A percentile compares a stretch with the other conserved stretches of the same genome.
phyloP scores from a whole-genome alignment of 2,113 vertebrate species.

The Hippocampus zosterae region DNA sequence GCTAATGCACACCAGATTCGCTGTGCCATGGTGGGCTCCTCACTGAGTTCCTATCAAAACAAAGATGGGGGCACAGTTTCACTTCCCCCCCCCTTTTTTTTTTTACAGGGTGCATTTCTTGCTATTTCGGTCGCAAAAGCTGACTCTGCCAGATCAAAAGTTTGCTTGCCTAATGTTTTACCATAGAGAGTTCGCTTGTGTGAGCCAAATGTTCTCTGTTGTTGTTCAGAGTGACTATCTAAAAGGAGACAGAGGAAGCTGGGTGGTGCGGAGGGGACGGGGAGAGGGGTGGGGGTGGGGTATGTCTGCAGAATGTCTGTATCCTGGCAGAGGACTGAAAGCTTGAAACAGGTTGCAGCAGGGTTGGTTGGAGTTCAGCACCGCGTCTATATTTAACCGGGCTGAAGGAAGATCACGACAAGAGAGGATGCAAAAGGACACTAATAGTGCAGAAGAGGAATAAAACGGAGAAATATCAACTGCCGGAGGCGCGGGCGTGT shows the following conservation, averaged over 20 bases:
- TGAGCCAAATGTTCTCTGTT: conserved; percentile 7
- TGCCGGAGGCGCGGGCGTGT: not conserved
- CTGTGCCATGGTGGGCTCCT: conserved; percentile 24
- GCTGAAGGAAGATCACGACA: conserved; percentile 13
- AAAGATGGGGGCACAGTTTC: conserved; percentile 39
- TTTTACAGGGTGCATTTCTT: conserved; percentile 40
- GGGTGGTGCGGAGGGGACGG: no score
- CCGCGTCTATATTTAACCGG: conserved; percentile 29
- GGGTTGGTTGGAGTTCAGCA: conserved; percentile 21
- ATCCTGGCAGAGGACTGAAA: conserved; percentile 17
- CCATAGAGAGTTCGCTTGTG: conserved; percentile 34
- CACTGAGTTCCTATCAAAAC: conserved; percentile 43
- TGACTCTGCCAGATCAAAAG: conserved; percentile 44
- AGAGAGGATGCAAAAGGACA: conserved; percentile 14
- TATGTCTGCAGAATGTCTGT: conserved; percentile 13
- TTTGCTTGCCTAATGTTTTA: conserved; percentile 45
- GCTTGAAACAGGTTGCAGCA: conserved; percentile 22
- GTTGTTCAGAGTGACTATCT: conserved; percentile 14
- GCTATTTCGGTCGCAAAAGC: conserved; percentile 49
- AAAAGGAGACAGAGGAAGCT: conserved; percentile 23
- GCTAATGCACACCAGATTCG: conserved; percentile 54
- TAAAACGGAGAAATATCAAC: conserved; percentile 4
- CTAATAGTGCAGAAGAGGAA: conserved; percentile 8
- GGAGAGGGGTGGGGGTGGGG: not conserved
- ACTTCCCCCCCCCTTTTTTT: not conserved